Evolutionary conservation across 2,888 invertebrate species (phyloP).

Genomic region (Clitarchus hookeri): DNA sequence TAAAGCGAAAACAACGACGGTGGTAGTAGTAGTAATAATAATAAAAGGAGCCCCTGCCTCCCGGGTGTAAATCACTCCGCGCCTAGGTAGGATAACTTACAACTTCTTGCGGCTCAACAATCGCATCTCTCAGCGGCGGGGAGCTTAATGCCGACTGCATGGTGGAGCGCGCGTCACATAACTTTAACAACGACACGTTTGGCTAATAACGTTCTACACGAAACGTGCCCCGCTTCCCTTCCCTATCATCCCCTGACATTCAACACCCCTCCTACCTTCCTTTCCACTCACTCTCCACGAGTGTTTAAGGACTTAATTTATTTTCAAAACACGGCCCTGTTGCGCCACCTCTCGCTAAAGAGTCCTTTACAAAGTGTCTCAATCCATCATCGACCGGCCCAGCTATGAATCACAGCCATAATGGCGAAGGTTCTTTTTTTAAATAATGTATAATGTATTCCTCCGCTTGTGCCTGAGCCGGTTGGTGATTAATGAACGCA

Average conservation of each 20-base stretch:
- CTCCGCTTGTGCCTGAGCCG: not conserved
- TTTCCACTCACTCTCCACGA: not conserved
- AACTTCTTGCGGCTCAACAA: not conserved
- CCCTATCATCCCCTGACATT: not conserved
- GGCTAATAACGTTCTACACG: not conserved
- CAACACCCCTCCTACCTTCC: not conserved
- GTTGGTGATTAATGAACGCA: not conserved
- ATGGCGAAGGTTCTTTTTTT: not conserved
- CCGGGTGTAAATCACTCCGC: not conserved
- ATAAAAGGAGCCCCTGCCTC: not conserved
- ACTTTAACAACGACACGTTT: not conserved
- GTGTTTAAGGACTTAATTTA: constrained; percentile 26
- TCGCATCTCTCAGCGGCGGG: not conserved
- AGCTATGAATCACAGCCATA: not conserved
- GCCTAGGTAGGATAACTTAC: not conserved
- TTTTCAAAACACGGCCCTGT: constrained; percentile 11
- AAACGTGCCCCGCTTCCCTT: not conserved
- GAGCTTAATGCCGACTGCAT: not conserved
- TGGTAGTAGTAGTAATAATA: not conserved
- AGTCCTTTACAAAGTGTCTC: constrained; percentile 20
- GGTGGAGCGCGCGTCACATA: not conserved
- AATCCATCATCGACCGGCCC: constrained; percentile 11
- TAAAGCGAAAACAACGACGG: not conserved
- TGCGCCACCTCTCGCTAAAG: constrained; percentile 15
- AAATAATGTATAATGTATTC: not conserved